phyloP scores from a whole-genome alignment of 2,888 invertebrate species.

The Cephalotes varians region DNA sequence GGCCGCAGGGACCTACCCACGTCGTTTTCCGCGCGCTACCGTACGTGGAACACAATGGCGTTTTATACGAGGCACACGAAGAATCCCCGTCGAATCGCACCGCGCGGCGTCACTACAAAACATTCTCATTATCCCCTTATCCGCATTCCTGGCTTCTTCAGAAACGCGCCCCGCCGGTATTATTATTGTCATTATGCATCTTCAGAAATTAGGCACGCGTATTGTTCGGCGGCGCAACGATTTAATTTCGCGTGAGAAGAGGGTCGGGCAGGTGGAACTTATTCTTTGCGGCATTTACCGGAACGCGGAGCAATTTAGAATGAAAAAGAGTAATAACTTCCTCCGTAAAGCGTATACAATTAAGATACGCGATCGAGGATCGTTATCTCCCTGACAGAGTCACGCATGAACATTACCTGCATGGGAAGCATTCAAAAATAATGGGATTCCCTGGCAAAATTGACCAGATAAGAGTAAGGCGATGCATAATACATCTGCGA shows the following conservation, averaged over 20 bases:
- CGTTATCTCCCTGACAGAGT: slow-evolving; percentile 38
- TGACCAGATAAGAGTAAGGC: background rate
- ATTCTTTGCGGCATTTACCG: slow-evolving; percentile 17
- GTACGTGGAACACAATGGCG: slow-evolving; percentile 20
- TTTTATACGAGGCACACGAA: slow-evolving; percentile 27
- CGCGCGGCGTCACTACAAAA: background rate
- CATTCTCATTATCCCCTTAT: slow-evolving; percentile 44
- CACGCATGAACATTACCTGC: slow-evolving; percentile 45
- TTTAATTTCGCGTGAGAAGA: slow-evolving; percentile 39
- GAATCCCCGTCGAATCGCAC: background rate
- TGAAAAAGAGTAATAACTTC: slow-evolving; percentile 49
- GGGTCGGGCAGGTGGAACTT: background rate
- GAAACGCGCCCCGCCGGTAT: slow-evolving; percentile 16
- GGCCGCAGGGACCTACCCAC: slow-evolving; percentile 56
- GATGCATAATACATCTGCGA: background rate
- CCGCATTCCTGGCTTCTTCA: slow-evolving; percentile 40
- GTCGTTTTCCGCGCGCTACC: slow-evolving; percentile 55
- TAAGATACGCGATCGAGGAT: slow-evolving; percentile 44
- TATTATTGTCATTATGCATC: slow-evolving; percentile 49
- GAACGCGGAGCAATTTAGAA: slow-evolving; percentile 34
- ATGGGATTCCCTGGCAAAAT: slow-evolving; percentile 9
- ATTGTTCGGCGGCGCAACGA: slow-evolving; percentile 41
- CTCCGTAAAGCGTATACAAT: slow-evolving; percentile 49
- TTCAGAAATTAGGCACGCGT: slow-evolving; percentile 36
- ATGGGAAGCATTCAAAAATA: slow-evolving; percentile 20